phyloP scores from a whole-genome alignment of 2,797 vertebrate species.

The Diplodus sargus region DNA sequence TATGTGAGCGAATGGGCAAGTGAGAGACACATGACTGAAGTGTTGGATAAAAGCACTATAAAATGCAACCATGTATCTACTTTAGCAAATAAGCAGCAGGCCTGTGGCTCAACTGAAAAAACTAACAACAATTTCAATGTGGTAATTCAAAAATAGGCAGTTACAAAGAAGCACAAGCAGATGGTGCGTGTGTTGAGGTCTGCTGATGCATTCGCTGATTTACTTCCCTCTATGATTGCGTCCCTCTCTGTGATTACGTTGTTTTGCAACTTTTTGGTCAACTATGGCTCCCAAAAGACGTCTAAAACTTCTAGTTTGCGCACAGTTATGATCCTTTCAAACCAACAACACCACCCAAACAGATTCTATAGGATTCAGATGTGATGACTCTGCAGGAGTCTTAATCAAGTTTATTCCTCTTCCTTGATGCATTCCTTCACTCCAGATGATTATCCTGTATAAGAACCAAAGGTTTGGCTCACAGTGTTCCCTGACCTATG shows the following conservation, averaged over 20 bases:
- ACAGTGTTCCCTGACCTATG: too few species aligned
- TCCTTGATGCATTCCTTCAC: neutral
- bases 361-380: neutral
- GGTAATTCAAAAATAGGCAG: neutral
- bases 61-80: neutral
- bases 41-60: neutral
- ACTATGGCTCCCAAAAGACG: constrained; percentile 3
- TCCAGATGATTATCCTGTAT: neutral
- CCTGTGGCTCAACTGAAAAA: neutral
- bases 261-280: constrained; percentile 15
- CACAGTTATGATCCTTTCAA: constrained; percentile 2
- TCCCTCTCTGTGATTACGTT: neutral
- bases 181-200: neutral
- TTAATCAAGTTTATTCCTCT: neutral
- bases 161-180: neutral
- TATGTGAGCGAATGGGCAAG: too few species aligned
- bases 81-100: neutral
- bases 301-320: neutral
- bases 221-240: neutral
- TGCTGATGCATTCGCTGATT: constrained; percentile 14
- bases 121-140: too few species aligned
- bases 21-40: too few species aligned
- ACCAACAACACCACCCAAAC: constrained; percentile 1
- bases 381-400: constrained; percentile 4
- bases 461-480: neutral